Percentiles rank a stretch among this genome's conserved stretches.
Conservation (phyloP, 2,888 invertebrate species). For the Chydorus sphaericus region DNA sequence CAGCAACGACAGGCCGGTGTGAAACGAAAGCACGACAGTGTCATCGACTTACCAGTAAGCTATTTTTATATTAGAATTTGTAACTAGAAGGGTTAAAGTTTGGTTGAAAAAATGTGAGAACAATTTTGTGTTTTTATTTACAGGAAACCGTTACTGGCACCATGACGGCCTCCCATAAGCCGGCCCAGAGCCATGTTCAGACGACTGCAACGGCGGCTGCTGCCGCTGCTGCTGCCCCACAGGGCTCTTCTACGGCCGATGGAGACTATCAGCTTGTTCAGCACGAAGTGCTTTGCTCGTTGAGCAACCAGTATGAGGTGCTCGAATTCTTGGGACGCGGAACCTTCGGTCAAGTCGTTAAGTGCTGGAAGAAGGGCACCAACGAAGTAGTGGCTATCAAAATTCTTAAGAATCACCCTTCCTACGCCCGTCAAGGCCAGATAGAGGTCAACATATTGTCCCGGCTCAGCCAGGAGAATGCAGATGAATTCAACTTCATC, state of each 20-base stretch:
- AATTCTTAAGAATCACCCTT: slow-evolving; percentile 99
- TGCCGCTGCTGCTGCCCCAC: slow-evolving; percentile 35
- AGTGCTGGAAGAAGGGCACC: slow-evolving; percentile 99
- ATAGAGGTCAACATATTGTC: slow-evolving; percentile 93
- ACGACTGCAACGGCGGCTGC: slow-evolving; percentile 29
- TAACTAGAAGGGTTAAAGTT: too few relatives aligned
- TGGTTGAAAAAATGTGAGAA: too few relatives aligned
- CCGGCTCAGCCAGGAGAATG: slow-evolving; percentile 88
- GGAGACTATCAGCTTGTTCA: slow-evolving; percentile 98
- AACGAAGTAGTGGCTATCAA: slow-evolving; percentile 99
- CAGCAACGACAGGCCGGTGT: slow-evolving; percentile 14
- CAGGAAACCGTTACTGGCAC: slow-evolving; percentile 40
- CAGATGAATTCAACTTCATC: slow-evolving; percentile 99
- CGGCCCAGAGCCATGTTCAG: slow-evolving; percentile 21
- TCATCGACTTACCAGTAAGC: slow-evolving; percentile 7
- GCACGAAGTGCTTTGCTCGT: slow-evolving; percentile 91
- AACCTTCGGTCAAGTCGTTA: slow-evolving; percentile 97
- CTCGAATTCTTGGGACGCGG: slow-evolving; percentile 98
- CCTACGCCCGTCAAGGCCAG: slow-evolving; percentile 98
- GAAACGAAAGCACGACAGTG: slow-evolving; percentile 11
- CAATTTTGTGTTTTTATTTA: slow-evolving; percentile 40
- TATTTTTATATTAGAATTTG: too few relatives aligned
- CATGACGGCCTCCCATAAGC: slow-evolving; percentile 21
- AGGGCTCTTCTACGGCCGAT: slow-evolving; percentile 64
- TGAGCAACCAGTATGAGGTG: slow-evolving; percentile 91